These are phyloP conservation scores for Laspeyria flexula DNA, from an alignment of 2,888 invertebrate genomes.

Conservation along the genomic window DNA sequence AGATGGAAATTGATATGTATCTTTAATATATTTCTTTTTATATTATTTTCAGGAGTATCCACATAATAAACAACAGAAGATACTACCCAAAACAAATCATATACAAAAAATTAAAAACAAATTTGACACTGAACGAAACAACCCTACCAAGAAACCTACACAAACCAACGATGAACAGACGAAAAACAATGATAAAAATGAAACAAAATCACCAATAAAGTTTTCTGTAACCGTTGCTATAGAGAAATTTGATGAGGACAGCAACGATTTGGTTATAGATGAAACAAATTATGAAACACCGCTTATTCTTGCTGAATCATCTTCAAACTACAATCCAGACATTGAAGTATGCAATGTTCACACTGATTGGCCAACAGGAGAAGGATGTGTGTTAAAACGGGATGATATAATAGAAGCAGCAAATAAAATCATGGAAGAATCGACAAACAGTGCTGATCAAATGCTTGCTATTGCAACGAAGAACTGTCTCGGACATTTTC, in stretches of 20 bases:
- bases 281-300: background rate
- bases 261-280: background rate
- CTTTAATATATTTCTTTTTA: too few relatives aligned
- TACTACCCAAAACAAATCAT: too few relatives aligned
- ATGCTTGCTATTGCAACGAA: conserved; percentile 39
- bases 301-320: background rate
- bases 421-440: conserved; percentile 2
- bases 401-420: conserved; percentile 3
- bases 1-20: too few relatives aligned
- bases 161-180: background rate
- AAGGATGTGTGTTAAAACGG: background rate
- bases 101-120: too few relatives aligned
- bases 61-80: too few relatives aligned
- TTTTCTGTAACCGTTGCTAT: conserved; percentile 36
- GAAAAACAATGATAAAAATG: background rate
- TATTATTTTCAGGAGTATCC: too few relatives aligned
- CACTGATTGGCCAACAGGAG: too few relatives aligned
- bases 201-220: conserved; percentile 2
- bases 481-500: conserved; percentile 41
- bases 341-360: too few relatives aligned
- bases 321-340: background rate
- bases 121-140: background rate
- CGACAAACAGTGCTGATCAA: conserved; percentile 38
- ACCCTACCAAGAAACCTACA: too few relatives aligned
- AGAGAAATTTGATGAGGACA: conserved; percentile 29